phyloP scores from a whole-genome alignment of 1,140 invertebrate species.

The Pseudomyrmex sp. region DNA sequence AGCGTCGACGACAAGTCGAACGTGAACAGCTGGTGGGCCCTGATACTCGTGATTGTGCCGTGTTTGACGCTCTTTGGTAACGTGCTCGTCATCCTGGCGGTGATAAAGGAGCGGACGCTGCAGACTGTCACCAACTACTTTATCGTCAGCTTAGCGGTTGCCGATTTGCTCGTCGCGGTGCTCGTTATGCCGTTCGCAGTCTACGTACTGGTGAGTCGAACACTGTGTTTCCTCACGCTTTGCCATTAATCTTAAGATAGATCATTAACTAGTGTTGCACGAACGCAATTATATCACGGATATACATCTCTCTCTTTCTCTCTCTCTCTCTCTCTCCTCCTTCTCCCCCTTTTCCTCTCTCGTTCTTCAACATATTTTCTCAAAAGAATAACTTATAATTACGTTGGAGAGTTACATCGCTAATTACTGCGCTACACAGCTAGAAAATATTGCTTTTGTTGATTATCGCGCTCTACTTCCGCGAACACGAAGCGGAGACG shows the following conservation, averaged over 20 bases:
- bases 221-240: neutral
- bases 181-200: conserved; percentile 99
- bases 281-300: neutral
- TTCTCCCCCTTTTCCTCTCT: neutral
- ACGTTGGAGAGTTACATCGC: neutral
- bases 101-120: conserved; percentile 94
- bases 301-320: neutral
- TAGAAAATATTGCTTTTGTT: conserved; percentile 18
- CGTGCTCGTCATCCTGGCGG: conserved; percentile 97
- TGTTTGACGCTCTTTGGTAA: conserved; percentile 98
- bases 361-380: neutral
- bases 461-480: conserved; percentile 38
- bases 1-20: conserved; percentile 77
- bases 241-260: neutral
- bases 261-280: neutral
- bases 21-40: conserved; percentile 92
- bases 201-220: conserved; percentile 89
- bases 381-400: neutral
- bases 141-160: conserved; percentile 98
- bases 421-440: neutral
- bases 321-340: too few species aligned
- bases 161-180: conserved; percentile 97
- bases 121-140: conserved; percentile 99
- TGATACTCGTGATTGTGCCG: conserved; percentile 95
- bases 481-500: neutral